Evolutionary conservation across 1,140 invertebrate species (phyloP), one percentile per base, ranked within the genome.

Genomic region (Tetranychus urticae): DNA sequence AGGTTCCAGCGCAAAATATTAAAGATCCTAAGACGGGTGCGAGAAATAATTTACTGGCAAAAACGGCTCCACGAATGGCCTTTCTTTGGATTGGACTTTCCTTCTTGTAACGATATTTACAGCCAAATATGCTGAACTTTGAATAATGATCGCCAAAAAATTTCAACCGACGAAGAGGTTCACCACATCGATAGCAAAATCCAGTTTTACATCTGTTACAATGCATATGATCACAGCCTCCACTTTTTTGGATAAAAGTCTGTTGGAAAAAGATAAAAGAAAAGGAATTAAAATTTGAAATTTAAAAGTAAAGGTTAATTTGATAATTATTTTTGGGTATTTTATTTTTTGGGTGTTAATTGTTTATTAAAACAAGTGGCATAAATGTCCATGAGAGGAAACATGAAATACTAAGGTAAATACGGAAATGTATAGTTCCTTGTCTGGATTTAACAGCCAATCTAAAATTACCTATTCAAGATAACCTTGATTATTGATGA

Each of bases 151-250:
- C 70, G 0, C 74, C 74, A 60, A 76, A 68, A 58, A 73, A 72
- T 58, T 70, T 71, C 13, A 74, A 39, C 14, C 67, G 64, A 7
- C 71, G 66, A 61, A 71, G 71, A 34, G 67, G 65, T 46, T 71
- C 69, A 10, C 74, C 74, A 66, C 74, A 76, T 46, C 67, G 68
- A 61, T 76, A 76, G 63, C 74, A 76, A 61, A 76, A 76, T 48
- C 68, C 68, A 7, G 72, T 74, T 36, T 70, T 64, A 64, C 74
- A 76, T 23, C 69, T 61, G 6, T 64, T 65, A 64, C 74, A 76
- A 12, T 66, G 70, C 72, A 76, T 76, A 63, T 76, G 74, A 64
- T 74, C 72, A 68, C 74, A 76, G 4, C 74, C 74, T 56, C 70
- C 65, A 1, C 67, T 68, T 57, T 72, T 67, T 65, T 76, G 69